Evolutionary conservation across 2,888 invertebrate species (phyloP), one percentile per base, ranked within the genome.

Genomic region (Myopa tessellatipennis): DNA sequence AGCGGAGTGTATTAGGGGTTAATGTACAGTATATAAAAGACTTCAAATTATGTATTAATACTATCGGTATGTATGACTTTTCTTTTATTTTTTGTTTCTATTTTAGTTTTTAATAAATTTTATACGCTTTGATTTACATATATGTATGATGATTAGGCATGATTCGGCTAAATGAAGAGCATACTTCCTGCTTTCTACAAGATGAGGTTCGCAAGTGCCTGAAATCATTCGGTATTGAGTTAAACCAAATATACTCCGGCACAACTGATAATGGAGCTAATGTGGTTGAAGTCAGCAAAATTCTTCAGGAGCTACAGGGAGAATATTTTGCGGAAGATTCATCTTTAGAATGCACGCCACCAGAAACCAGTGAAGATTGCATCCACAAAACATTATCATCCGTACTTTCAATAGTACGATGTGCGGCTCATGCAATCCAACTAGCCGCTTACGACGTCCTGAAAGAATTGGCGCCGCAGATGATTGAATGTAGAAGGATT

Each of bases 361-460:
- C 26, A 26, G 26, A 26, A 26, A 26, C 1, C 26, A 26, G 26
- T 26, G 26, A 26, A 26, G 26, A 26, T 26, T 26, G 2, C 55
- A 55, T 55, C 16, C 55, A 55, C 55, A 55, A 3, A 55, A 55
- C 55, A 14, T 16, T 55, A 16, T 2, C 18, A 63, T 60, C 70
- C 58, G 70, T 69, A 26, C 69, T 76, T 76, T 76, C 61, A 55
- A 61, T 69, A 10, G 76, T 76, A n/a, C 55, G 61, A 18, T 76
- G 76, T 70, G 76, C 76, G 61, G 70, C 70, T 16, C 70, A 70
- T 36, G 69, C 76, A 16, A 76, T 76, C 45, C 58, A 69, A 26
- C 45, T 76, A 40, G 38, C 70, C 4, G 76, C 55, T 12, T 76
- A 55, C 58, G 76, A 76, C 38, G 69, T 76, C 52, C 1, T 70